phyloP scores from a whole-genome alignment of 1,140 invertebrate species.

The Drosophila malerkotliana region DNA sequence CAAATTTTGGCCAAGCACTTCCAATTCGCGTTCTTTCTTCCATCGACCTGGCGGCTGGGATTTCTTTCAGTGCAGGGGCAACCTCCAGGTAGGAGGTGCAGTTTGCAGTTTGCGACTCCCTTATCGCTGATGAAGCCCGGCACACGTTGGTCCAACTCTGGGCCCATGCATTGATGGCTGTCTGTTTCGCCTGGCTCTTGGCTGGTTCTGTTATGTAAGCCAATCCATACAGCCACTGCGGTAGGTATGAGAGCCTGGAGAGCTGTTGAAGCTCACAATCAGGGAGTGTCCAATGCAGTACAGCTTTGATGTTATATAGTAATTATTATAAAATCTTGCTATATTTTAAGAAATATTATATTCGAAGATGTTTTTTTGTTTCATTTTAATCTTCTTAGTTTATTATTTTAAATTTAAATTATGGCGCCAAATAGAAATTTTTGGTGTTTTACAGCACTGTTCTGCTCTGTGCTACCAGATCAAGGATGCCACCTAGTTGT shows the following conservation, averaged over 20 bases:
- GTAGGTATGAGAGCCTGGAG: slow-evolving; percentile 54
- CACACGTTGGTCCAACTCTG: slow-evolving; percentile 70
- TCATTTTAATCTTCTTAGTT: background rate
- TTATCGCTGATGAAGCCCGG: slow-evolving; percentile 77
- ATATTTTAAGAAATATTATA: background rate
- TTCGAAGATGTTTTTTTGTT: background rate
- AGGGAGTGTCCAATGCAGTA: slow-evolving; percentile 21
- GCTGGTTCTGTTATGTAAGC: slow-evolving; percentile 67
- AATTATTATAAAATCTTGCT: background rate
- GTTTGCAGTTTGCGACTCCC: slow-evolving; percentile 49
- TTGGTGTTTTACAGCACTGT: background rate
- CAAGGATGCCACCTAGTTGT: background rate
- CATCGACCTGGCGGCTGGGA: background rate
- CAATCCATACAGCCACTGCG: slow-evolving; percentile 46
- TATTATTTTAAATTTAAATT: background rate
- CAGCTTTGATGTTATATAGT: background rate
- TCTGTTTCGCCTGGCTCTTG: slow-evolving; percentile 51
- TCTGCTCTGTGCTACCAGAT: no score
- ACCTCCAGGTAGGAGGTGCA: slow-evolving; percentile 75
- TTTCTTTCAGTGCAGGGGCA: slow-evolving; percentile 64
- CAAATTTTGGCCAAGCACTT: slow-evolving; percentile 36
- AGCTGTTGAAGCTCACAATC: background rate
- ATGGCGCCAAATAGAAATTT: background rate
- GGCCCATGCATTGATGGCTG: slow-evolving; percentile 66
- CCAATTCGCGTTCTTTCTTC: slow-evolving; percentile 7